phyloP scores from a whole-genome alignment of 2,113 vertebrate species.

The Perca fluviatilis region DNA sequence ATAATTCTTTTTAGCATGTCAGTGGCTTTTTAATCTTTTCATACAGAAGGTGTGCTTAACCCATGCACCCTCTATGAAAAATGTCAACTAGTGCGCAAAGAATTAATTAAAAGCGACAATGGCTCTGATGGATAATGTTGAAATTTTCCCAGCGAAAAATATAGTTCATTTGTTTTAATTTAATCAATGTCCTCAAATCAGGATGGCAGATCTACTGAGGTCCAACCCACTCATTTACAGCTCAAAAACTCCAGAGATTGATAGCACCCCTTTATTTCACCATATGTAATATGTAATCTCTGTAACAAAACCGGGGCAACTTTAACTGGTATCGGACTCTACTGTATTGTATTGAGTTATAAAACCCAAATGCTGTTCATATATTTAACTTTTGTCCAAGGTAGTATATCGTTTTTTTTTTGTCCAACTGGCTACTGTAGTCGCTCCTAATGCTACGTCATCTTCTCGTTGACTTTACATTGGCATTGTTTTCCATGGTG shows the following conservation, averaged over 20 bases:
- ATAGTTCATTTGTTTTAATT: constrained; percentile 56
- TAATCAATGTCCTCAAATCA: constrained; percentile 54
- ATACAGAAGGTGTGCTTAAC: constrained; percentile 60
- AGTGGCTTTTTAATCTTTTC: constrained; percentile 70
- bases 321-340: constrained; percentile 10
- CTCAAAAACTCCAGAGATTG: constrained; percentile 64
- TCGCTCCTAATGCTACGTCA: too few species aligned
- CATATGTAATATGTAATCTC: constrained; percentile 59
- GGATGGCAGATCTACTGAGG: constrained; percentile 32
- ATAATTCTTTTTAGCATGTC: constrained; percentile 66
- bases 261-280: constrained; percentile 46
- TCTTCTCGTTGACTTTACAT: too few species aligned
- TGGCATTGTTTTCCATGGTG: too few species aligned
- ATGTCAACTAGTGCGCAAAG: constrained; percentile 45
- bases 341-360: not conserved
- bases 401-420: not conserved
- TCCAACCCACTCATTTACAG: constrained; percentile 46
- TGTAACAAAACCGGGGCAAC: constrained; percentile 40
- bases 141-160: constrained; percentile 43
- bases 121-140: constrained; percentile 46
- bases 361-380: constrained; percentile 21
- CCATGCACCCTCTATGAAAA: constrained; percentile 37
- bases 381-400: constrained; percentile 2
- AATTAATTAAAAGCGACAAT: constrained; percentile 61
- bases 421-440: not conserved